Conservation (phyloP, 2,888 invertebrate genomes). For the Drosophila aldrichi region DNA sequence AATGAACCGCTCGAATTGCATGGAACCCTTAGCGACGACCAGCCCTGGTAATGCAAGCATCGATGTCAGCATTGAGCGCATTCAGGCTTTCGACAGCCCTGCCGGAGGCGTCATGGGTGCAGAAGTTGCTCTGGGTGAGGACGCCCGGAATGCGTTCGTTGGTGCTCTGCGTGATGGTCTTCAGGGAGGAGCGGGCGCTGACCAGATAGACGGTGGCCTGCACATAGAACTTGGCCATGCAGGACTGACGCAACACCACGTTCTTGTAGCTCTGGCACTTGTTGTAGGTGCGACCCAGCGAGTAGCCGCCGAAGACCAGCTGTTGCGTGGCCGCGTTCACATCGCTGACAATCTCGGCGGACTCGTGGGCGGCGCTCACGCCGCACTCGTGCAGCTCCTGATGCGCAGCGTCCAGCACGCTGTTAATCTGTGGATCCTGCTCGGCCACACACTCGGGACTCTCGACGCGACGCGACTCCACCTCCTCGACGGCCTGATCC, state of each 20-base stretch:
- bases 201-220: conserved; percentile 62
- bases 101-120: conserved; percentile 66
- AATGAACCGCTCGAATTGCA: neutral
- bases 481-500: conserved; percentile 57
- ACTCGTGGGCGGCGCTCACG: conserved; percentile 66
- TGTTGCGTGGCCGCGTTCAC: conserved; percentile 72
- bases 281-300: conserved; percentile 49
- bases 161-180: conserved; percentile 65
- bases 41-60: conserved; percentile 46
- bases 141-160: conserved; percentile 71
- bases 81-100: conserved; percentile 63
- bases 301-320: conserved; percentile 67
- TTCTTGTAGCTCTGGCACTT: conserved; percentile 65
- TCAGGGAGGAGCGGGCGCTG: conserved; percentile 62
- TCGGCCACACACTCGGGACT: conserved; percentile 67
- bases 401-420: conserved; percentile 57
- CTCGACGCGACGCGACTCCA: conserved; percentile 62
- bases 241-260: conserved; percentile 42
- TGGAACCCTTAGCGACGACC: conserved; percentile 1
- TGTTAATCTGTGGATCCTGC: conserved; percentile 54
- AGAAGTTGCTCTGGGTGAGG: conserved; percentile 60
- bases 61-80: conserved; percentile 52
- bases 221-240: conserved; percentile 61
- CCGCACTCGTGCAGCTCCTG: conserved; percentile 66
- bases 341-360: conserved; percentile 70